Evolutionary conservation across 2,888 invertebrate genomes (phyloP), one percentile per base, ranked within the genome.

Genomic region (Fragum fragum): DNA sequence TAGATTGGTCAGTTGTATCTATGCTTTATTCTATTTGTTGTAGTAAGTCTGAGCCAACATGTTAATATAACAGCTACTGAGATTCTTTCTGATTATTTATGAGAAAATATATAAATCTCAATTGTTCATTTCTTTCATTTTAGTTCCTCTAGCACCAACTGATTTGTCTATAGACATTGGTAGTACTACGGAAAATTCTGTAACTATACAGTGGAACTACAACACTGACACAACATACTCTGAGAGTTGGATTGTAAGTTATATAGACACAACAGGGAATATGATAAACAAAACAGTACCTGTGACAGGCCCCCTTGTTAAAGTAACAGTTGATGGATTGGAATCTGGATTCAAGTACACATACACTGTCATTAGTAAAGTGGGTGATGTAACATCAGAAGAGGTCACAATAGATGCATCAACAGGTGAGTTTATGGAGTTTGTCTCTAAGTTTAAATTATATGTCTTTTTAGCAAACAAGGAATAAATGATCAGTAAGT

Each of bases 271-370:
- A 11, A 66, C 72, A 29, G 71, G 81, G 6, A 63, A 59, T 11
- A 73, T 73, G 5, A 55, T 63, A 0, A 76, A 70, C 11, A 52
- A 77, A 47, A 77, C 69, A 21, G 81, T 89, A 47, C 81, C 79
- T 9, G 57, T 80, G 1, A 63, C 68, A 28, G 83, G 78, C 23
- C 57, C 63, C 5, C 77, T 81, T 52, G 79, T 89, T 42, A 59
- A 66, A 57, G 53, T 79, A n/a, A 71, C n/a, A 11, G 66, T 90
- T 1, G 70, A 29, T 29, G 75, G 76, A 9, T 81, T 91, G 47
- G 77, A 78, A 0, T 74, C 91, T 57, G 91, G 91, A 14, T 88
- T 85, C 66, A 85, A 85, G 23, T 91, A 91, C 73, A 79, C 80
- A 39, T 79, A 90, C 68, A 61, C 76, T 59, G 81, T 91, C 28